phyloP scores from a whole-genome alignment of 2,888 invertebrate genomes.

The Priapulus caudatus region DNA sequence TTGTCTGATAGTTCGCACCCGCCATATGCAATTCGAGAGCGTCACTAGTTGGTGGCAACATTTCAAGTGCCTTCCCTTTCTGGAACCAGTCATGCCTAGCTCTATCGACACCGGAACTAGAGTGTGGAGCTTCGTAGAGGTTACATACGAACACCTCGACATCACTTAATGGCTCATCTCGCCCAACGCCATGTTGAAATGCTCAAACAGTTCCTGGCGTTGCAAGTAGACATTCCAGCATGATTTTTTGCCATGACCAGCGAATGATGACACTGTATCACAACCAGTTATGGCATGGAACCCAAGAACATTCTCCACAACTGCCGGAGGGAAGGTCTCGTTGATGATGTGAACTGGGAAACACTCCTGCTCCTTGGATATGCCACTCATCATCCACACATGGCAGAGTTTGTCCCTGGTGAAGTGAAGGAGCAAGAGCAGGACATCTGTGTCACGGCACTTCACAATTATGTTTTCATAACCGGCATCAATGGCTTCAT shows the following conservation, averaged over 20 bases:
- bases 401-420: not conserved
- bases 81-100: conserved; percentile 11
- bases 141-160: no score
- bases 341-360: no score
- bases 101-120: conserved; percentile 9
- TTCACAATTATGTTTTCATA: no score
- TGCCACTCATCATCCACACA: conserved; percentile 14
- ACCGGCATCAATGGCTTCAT: conserved; percentile 9
- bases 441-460: no score
- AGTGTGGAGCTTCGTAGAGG: no score
- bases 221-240: no score
- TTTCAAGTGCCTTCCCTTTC: conserved; percentile 10
- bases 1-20: conserved; percentile 15
- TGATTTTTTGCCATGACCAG: conserved; percentile 16
- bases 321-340: conserved; percentile 7
- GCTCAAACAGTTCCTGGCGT: no score
- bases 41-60: conserved; percentile 14
- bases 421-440: conserved; percentile 11
- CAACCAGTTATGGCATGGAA: no score
- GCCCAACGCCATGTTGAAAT: no score
- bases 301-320: conserved; percentile 10
- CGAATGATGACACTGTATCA: conserved; percentile 11
- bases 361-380: conserved; percentile 9
- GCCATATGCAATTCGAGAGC: conserved; percentile 13
- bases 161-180: no score